A percentile compares a stretch with the other conserved stretches of the same genome.
Conservation (phyloP, 2,113 vertebrate species). For the Bubo blakistoni region DNA sequence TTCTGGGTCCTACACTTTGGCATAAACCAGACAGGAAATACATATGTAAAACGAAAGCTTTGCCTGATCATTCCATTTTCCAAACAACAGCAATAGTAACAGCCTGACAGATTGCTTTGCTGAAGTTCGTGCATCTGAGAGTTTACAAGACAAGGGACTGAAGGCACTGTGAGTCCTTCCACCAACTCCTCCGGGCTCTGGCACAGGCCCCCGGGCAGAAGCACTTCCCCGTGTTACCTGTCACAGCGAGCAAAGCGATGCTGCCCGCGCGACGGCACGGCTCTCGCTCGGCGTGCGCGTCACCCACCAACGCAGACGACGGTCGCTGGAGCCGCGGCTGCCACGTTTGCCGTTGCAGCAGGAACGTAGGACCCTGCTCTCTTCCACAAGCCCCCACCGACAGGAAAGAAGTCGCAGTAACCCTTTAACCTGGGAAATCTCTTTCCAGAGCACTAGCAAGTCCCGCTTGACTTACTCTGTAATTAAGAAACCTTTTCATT, state of each 20-base stretch:
- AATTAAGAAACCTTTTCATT: slow-evolving; percentile 10
- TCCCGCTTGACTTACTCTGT: slow-evolving; percentile 36
- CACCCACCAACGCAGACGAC: background rate
- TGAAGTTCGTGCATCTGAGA: rapidly evolving
- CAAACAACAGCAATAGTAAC: background rate
- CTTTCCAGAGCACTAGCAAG: slow-evolving; percentile 38
- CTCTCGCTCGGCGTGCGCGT: background rate
- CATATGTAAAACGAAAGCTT: background rate
- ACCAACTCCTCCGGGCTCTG: background rate
- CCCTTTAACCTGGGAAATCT: background rate
- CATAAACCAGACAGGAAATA: background rate
- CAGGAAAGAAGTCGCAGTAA: background rate
- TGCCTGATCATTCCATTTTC: rapidly evolving
- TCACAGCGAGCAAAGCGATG: background rate
- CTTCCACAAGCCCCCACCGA: background rate
- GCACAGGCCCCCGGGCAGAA: background rate
- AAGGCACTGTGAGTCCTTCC: background rate
- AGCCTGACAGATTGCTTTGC: background rate
- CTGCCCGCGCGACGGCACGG: rapidly evolving
- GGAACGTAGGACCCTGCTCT: background rate
- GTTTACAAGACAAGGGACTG: background rate
- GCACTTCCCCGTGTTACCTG: background rate
- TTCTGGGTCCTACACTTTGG: background rate
- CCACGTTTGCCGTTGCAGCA: background rate
- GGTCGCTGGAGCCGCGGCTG: background rate